These are phyloP conservation scores for Guaruba guarouba DNA, from an alignment of 2,113 vertebrate species.

Conservation along the genomic window DNA sequence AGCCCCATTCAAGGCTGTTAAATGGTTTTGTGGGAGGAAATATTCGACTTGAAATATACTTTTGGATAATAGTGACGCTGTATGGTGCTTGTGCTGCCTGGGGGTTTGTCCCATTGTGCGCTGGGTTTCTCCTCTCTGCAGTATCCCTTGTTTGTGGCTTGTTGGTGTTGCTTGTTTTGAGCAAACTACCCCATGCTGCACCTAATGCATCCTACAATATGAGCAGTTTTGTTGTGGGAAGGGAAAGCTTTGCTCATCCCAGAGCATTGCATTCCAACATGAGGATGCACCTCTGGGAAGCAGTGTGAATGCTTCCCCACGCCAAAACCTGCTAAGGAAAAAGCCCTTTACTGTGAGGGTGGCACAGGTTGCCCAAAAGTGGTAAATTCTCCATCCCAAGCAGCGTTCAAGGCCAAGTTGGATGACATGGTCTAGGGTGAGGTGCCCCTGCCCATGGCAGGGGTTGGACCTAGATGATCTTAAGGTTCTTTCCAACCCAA, in stretches of 20 bases:
- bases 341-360: neutral
- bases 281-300: neutral
- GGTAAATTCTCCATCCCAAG: neutral
- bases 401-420: neutral
- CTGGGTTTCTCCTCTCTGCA: neutral
- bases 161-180: too few relatives aligned
- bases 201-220: neutral
- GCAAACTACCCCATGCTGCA: too few relatives aligned
- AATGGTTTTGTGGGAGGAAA: neutral
- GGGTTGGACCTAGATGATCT: neutral
- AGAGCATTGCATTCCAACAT: accelerated
- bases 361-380: neutral
- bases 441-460: neutral
- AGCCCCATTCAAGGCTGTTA: accelerated
- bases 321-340: neutral
- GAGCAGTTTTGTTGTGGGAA: neutral
- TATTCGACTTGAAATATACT: neutral
- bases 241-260: neutral
- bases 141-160: too few relatives aligned
- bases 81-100: too few relatives aligned
- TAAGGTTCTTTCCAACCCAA: neutral
- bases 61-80: accelerated
- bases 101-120: accelerated
- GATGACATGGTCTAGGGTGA: neutral
- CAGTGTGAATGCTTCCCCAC: accelerated